Base-by-base conservation (phyloP, 2,797 vertebrate species). In the Sebastes trivittatus region DNA sequence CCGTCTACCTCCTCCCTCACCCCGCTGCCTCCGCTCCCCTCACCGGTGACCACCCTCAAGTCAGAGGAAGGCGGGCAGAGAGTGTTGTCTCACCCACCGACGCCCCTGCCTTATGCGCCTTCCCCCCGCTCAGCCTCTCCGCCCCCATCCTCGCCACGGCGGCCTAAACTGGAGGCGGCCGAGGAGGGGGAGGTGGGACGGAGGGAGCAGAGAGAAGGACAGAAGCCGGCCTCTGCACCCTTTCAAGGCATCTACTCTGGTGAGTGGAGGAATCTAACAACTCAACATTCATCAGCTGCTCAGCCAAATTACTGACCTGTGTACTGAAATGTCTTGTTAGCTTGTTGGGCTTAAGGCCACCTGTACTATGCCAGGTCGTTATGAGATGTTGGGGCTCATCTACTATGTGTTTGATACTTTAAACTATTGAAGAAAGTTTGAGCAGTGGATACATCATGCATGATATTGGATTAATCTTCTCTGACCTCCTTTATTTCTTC, bases 241-340 rank as follows among this genome's bases (percentile, higher is more conserved):
- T 97, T 97, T 86, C 96, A 95, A 87, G 91, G 96, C 55, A 85
- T 97, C 82, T 99, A 97, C 90, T 93, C 97, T 82, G 98, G 98
- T 99, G 91, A 95, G 96, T 69, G 20, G 11, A 54, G 5, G 25
- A 78, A 36, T 27, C 20, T 6, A 55, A 61, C 10, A 38, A 67
- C 6, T 34, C 29, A 36, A 79, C 49, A 14, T 52, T 16, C 2
- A 25, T 29, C 62, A 1, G 14, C 11, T 46, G 6, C n/a, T 80
- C 3, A 13, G 30, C 34, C 29, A 22, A 29, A 8, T 49, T 14
- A 46, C 59, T 49, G 25, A 22, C 32, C 62, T 4, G 9, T 23
- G n/a, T n/a, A 36, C 14, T 34, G 46, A 38, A 25, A 42, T 59
- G 56, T 46, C 49, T 13, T 6, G 7, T 27, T 27, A 14, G 65